Evolutionary conservation across 2,113 vertebrate species (phyloP).

Genomic region (Parus major): DNA sequence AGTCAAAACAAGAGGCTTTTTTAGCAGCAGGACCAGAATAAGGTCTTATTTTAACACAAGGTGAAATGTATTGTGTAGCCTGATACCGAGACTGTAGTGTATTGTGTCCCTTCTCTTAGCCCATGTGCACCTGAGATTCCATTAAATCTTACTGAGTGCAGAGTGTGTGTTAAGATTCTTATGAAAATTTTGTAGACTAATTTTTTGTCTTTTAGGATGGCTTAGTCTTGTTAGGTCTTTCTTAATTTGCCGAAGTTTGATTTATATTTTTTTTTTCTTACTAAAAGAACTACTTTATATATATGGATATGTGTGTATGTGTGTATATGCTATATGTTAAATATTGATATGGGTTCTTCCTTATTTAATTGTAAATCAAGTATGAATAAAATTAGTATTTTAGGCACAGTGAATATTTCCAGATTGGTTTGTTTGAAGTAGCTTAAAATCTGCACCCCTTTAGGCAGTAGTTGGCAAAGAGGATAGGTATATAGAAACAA

Average conservation of each 20-base stretch:
- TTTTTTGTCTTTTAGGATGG: background rate
- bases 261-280: background rate
- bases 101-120: background rate
- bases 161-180: background rate
- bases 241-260: background rate
- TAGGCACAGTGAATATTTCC: background rate
- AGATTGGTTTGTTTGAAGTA: background rate
- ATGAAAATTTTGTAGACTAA: background rate
- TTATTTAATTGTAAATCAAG: background rate
- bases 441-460: background rate
- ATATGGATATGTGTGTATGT: background rate
- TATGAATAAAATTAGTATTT: background rate
- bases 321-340: background rate
- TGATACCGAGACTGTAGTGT: background rate
- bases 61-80: background rate
- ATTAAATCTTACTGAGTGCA: background rate
- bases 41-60: background rate
- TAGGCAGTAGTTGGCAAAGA: background rate
- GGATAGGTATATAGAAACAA: background rate
- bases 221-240: background rate
- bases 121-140: background rate
- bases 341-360: background rate
- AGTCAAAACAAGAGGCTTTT: background rate
- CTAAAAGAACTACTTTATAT: background rate
- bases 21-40: background rate